A percentile compares a stretch with the other conserved stretches of the same genome.
phyloP scores from a whole-genome alignment of 2,888 invertebrate species.

The Andrena minutula region DNA sequence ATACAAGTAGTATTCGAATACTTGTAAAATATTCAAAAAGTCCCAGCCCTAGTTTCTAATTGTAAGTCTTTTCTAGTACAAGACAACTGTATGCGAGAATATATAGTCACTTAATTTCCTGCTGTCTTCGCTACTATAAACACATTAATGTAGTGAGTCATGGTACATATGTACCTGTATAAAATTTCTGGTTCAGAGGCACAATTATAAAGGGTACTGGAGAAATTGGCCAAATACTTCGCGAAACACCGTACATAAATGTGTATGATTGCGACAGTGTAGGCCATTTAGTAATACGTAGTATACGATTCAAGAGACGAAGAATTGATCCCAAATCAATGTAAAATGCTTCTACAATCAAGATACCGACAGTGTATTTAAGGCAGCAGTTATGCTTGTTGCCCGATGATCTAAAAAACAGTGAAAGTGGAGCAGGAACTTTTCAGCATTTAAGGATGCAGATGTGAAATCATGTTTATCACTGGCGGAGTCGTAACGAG shows the following conservation, averaged over 20 bases:
- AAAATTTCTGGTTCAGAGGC: too few relatives aligned
- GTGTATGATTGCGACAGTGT: not conserved
- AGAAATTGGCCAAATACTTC: not conserved
- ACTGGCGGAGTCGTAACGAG: conserved; percentile 7
- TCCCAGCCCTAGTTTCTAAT: too few relatives aligned
- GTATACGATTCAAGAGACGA: not conserved
- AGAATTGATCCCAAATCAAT: not conserved
- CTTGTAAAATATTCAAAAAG: too few relatives aligned
- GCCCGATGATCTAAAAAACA: conserved; percentile 14
- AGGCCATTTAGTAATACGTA: not conserved
- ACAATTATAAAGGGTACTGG: not conserved
- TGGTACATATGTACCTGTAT: too few relatives aligned
- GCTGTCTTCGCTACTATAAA: too few relatives aligned
- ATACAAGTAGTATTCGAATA: too few relatives aligned
- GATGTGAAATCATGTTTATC: conserved; percentile 12
- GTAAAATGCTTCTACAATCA: not conserved
- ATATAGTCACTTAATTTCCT: too few relatives aligned
- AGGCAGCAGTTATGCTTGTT: conserved; percentile 10
- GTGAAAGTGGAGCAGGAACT: conserved; percentile 23
- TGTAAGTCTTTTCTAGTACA: too few relatives aligned
- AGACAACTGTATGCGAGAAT: too few relatives aligned
- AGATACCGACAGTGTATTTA: not conserved
- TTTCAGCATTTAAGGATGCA: conserved; percentile 10
- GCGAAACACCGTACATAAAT: not conserved
- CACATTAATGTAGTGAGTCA: too few relatives aligned